Evolutionary conservation across 2,888 invertebrate genomes (phyloP).

Genomic region (Euzophera pinguis): DNA sequence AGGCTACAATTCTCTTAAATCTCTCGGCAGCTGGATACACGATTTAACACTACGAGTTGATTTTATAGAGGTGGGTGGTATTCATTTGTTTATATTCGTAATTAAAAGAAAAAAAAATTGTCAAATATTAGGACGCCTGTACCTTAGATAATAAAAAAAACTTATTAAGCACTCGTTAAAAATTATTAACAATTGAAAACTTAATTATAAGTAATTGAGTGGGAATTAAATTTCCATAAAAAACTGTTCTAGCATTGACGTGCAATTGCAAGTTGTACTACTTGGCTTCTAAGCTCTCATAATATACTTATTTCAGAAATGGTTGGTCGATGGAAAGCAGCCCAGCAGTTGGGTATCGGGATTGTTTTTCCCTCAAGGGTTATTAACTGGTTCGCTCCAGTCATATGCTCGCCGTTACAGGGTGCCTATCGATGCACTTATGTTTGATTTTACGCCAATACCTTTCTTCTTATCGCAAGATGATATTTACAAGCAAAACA

Average conservation of each 20-base stretch:
- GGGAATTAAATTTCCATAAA: too few species aligned
- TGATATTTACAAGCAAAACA: slow-evolving; percentile 75
- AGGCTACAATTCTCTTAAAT: slow-evolving; percentile 93
- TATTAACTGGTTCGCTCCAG: slow-evolving; percentile 94
- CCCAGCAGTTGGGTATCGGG: slow-evolving; percentile 95
- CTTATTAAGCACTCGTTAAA: too few species aligned
- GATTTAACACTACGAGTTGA: slow-evolving; percentile 90
- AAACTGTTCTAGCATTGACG: not conserved
- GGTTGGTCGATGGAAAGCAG: slow-evolving; percentile 85
- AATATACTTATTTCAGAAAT: slow-evolving; percentile 82
- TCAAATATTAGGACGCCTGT: too few species aligned
- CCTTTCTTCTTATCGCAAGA: slow-evolving; percentile 82
- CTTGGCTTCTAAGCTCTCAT: too few species aligned
- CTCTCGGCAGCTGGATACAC: slow-evolving; percentile 91
- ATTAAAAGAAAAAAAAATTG: too few species aligned
- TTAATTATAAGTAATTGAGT: too few species aligned
- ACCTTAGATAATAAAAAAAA: too few species aligned
- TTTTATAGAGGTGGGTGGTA: slow-evolving; percentile 83
- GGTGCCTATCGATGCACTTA: slow-evolving; percentile 91
- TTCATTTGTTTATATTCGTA: too few species aligned
- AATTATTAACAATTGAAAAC: too few species aligned
- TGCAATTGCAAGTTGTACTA: not conserved
- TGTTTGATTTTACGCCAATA: slow-evolving; percentile 88
- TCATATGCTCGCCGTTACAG: slow-evolving; percentile 92
- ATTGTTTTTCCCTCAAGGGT: slow-evolving; percentile 95